A percentile compares a stretch with the other conserved stretches of the same genome.
Conservation (phyloP, 2,797 vertebrate genomes). For the Periparus ater region DNA sequence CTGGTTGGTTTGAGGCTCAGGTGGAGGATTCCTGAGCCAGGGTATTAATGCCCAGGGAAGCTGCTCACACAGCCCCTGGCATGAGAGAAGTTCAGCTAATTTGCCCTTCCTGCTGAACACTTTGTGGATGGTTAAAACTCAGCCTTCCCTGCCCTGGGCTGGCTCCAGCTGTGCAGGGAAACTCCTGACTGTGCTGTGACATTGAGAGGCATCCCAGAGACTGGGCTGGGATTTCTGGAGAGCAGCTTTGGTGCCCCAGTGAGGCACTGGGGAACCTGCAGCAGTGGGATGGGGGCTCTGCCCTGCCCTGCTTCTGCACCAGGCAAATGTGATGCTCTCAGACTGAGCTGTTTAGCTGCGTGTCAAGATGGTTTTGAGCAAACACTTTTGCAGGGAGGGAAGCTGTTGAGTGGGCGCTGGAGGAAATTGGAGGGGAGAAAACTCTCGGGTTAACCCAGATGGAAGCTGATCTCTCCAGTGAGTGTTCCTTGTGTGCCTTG, state of each 20-base stretch:
- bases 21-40: not conserved
- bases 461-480: not conserved
- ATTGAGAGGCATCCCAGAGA: not conserved
- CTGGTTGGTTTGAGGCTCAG: not conserved
- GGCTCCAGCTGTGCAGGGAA: not conserved
- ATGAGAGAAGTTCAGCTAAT: not conserved
- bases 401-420: slow-evolving; percentile 22
- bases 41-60: not conserved
- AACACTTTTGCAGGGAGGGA: not conserved
- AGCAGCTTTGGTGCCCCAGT: not conserved
- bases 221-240: not conserved
- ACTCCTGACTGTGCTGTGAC: not conserved
- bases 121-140: not conserved
- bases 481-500: not conserved
- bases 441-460: slow-evolving; percentile 1
- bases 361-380: not conserved
- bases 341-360: not conserved
- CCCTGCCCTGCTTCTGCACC: not conserved
- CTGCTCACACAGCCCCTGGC: not conserved
- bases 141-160: not conserved
- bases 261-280: not conserved
- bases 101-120: not conserved
- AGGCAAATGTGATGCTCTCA: not conserved
- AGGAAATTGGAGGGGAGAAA: not conserved
- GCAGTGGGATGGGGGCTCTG: rapidly evolving